phyloP scores from a whole-genome alignment of 2,888 invertebrate species.

The Phoronis australis region DNA sequence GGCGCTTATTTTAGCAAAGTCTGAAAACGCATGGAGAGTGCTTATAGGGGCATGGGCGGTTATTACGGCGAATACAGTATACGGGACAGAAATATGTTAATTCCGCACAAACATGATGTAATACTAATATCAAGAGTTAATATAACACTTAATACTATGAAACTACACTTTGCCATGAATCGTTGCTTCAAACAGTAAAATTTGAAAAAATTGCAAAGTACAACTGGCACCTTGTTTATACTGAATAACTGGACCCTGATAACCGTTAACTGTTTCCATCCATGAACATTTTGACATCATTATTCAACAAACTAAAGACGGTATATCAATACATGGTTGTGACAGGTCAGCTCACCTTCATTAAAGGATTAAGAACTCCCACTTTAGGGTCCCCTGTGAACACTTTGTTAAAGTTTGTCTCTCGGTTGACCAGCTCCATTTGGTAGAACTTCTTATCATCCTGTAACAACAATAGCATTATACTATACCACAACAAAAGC shows the following conservation, averaged over 20 bases:
- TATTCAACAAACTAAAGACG: not conserved
- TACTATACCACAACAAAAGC: not conserved
- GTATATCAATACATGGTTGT: not conserved
- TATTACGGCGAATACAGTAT: too few species aligned
- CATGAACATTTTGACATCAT: not conserved
- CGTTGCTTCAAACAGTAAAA: too few species aligned
- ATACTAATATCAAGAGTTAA: too few species aligned
- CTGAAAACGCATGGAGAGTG: too few species aligned
- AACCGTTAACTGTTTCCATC: too few species aligned
- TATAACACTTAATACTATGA: too few species aligned
- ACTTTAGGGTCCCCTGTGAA: slow-evolving; percentile 49
- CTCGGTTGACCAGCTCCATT: slow-evolving; percentile 51
- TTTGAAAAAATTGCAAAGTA: not conserved
- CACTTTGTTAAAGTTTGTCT: slow-evolving; percentile 54
- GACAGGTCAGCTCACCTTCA: slow-evolving; percentile 17
- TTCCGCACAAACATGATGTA: too few species aligned
- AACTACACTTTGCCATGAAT: too few species aligned
- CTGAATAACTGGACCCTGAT: too few species aligned
- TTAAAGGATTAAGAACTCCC: slow-evolving; percentile 49
- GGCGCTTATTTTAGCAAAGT: too few species aligned
- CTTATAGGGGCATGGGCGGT: too few species aligned
- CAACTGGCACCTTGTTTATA: not conserved
- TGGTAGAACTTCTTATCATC: slow-evolving; percentile 52
- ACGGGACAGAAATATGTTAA: too few species aligned
- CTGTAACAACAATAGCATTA: slow-evolving; percentile 22